These are phyloP conservation scores for Macquaria ambigua DNA, from an alignment of 2,113 vertebrate species.

Conservation along the genomic window DNA sequence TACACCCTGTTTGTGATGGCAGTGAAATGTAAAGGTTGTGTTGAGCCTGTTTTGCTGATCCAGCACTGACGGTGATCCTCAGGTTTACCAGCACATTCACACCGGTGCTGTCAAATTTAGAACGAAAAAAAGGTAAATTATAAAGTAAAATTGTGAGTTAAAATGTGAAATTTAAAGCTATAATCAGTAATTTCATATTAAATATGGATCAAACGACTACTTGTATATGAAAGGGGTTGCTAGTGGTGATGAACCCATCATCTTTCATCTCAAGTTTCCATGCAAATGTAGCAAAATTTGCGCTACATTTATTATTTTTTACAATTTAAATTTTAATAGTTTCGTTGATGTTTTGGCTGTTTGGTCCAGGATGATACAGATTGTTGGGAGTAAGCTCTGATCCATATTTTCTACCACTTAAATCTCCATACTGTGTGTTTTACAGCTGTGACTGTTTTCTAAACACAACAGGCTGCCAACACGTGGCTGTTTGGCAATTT, in stretches of 20 bases:
- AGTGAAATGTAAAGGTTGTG: constrained; percentile 40
- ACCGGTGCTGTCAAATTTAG: background rate
- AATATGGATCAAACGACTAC: no score
- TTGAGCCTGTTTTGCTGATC: constrained; percentile 36
- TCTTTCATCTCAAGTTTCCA: no score
- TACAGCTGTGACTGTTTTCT: background rate
- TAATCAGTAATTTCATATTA: background rate
- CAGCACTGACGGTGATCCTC: background rate
- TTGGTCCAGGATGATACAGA: background rate
- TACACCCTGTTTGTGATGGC: constrained; percentile 9
- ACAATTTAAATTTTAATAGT: no score
- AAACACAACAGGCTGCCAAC: constrained; percentile 24
- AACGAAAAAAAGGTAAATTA: background rate
- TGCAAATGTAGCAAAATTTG: no score
- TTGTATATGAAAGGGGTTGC: background rate
- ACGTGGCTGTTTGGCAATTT: constrained; percentile 1
- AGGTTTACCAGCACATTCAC: background rate
- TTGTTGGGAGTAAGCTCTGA: background rate
- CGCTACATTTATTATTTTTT: no score
- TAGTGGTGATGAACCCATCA: background rate
- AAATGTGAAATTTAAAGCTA: background rate
- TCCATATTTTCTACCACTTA: background rate
- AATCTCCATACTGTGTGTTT: background rate
- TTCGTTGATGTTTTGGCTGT: background rate
- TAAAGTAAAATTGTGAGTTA: background rate